These are phyloP conservation scores for Epizoanthus scotinus DNA, from an alignment of 92 coral and sea anemone genomes.

Conservation along the genomic window DNA sequence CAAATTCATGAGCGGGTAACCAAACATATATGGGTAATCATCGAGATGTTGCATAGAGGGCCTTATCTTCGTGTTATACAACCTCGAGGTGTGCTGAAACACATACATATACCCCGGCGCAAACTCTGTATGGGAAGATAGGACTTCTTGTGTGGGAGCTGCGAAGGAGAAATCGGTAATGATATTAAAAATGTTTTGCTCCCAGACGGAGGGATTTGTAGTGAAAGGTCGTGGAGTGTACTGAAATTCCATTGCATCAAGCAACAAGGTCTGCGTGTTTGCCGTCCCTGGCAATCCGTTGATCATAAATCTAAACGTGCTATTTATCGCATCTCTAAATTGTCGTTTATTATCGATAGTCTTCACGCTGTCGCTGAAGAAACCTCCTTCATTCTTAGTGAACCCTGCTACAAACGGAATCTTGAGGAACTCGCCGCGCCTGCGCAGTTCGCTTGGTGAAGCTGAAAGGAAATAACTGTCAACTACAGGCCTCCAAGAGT, in stretches of 20 bases:
- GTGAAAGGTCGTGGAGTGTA: conserved; percentile 62
- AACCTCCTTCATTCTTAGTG: conserved; percentile 50
- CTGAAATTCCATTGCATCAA: conserved; percentile 47
- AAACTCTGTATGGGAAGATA: conserved; percentile 42
- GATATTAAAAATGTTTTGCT: conserved; percentile 46
- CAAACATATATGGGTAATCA: conserved; percentile 29
- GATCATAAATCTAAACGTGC: neutral
- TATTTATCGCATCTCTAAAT: conserved; percentile 24
- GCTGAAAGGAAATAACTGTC: conserved; percentile 53
- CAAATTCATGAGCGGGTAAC: conserved; percentile 32
- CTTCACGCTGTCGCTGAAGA: neutral
- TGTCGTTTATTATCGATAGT: neutral
- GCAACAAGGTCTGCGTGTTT: conserved; percentile 14
- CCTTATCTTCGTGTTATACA: neutral
- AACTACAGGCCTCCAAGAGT: conserved; percentile 56
- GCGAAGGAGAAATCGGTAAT: conserved; percentile 41
- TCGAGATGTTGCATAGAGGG: conserved; percentile 31
- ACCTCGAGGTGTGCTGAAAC: conserved; percentile 44
- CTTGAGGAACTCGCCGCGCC: conserved; percentile 35
- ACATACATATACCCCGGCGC: conserved; percentile 58
- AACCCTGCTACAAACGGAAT: conserved; percentile 31
- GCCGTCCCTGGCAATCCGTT: conserved; percentile 32
- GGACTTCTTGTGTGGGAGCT: conserved; percentile 55
- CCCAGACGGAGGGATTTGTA: conserved; percentile 31
- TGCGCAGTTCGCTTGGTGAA: conserved; percentile 45